These are phyloP conservation scores for Osmerus mordax DNA, from an alignment of 2,113 vertebrate genomes.

Conservation along the genomic window DNA sequence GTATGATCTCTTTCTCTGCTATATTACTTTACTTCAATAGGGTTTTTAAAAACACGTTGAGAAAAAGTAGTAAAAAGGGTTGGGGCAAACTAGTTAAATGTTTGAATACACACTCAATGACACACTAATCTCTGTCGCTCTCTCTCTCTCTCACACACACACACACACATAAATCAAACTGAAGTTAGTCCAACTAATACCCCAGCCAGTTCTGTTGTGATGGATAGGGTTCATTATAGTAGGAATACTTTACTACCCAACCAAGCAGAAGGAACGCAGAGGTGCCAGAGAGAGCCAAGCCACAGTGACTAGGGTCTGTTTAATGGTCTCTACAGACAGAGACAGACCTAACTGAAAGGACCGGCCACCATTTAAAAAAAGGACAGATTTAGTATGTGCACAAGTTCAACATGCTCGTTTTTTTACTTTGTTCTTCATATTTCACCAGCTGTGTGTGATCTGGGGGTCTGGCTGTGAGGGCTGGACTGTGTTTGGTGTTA, in stretches of 20 bases:
- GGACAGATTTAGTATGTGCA: background rate
- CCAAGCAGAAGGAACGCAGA: background rate
- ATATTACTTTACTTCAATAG: no score
- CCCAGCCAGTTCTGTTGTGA: background rate
- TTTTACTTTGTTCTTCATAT: constrained; percentile 5
- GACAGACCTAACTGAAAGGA: background rate
- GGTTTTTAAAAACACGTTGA: no score
- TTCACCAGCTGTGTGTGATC: constrained; percentile 7
- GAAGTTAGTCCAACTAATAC: background rate
- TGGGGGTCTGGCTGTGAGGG: constrained; percentile 7
- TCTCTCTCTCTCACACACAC: background rate
- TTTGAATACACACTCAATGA: background rate
- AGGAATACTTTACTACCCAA: background rate
- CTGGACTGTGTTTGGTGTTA: constrained; percentile 5
- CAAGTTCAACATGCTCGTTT: background rate
- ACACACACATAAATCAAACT: background rate
- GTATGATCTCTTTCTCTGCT: no score
- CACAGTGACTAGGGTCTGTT: background rate
- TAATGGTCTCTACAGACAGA: background rate
- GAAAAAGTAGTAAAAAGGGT: no score
- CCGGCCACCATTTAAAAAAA: background rate
- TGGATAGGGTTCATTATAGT: constrained; percentile 4
- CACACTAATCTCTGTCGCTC: background rate
- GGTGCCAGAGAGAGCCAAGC: background rate
- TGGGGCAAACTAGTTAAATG: no score